Percentiles rank a stretch among this genome's conserved stretches.
Evolutionary conservation across 1,140 invertebrate genomes (phyloP).

Genomic region (Lepidotrigona ventralis): DNA sequence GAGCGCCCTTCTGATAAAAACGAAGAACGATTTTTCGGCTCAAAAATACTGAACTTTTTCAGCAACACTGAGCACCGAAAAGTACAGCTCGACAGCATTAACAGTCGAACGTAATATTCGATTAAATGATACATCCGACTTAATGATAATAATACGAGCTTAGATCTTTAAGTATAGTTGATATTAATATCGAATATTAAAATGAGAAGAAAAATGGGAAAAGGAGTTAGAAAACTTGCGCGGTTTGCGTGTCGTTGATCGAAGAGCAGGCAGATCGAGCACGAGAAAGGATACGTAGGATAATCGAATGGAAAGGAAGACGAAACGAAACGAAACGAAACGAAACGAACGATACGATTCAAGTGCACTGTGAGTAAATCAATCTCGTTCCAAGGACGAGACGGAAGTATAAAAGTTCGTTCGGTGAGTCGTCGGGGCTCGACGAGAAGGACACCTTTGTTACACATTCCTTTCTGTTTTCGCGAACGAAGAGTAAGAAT

Average conservation of each 20-base stretch:
- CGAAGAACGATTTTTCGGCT: slow-evolving; percentile 41
- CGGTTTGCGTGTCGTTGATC: background rate
- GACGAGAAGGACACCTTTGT: slow-evolving; percentile 45
- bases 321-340: background rate
- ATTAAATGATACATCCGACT: slow-evolving; percentile 26
- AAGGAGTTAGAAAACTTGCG: background rate
- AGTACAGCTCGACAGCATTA: slow-evolving; percentile 36
- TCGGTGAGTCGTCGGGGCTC: slow-evolving; percentile 37
- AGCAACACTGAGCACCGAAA: slow-evolving; percentile 36
- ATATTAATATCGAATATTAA: slow-evolving; percentile 14
- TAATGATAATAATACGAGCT: slow-evolving; percentile 50
- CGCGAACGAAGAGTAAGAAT: background rate
- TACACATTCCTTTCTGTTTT: slow-evolving; percentile 47
- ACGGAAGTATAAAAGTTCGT: slow-evolving; percentile 20
- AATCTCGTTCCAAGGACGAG: slow-evolving; percentile 21
- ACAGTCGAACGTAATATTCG: slow-evolving; percentile 23
- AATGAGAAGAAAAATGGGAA: background rate
- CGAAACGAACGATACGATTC: slow-evolving; percentile 24
- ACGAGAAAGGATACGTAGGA: background rate
- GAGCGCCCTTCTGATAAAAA: background rate
- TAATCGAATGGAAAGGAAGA: slow-evolving; percentile 5
- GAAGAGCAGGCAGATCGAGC: background rate
- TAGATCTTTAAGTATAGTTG: slow-evolving; percentile 42
- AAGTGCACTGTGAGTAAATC: slow-evolving; percentile 33
- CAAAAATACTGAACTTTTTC: slow-evolving; percentile 36